These are phyloP conservation scores for Cyanoderma ruficeps DNA, from an alignment of 2,113 vertebrate species.

Conservation along the genomic window DNA sequence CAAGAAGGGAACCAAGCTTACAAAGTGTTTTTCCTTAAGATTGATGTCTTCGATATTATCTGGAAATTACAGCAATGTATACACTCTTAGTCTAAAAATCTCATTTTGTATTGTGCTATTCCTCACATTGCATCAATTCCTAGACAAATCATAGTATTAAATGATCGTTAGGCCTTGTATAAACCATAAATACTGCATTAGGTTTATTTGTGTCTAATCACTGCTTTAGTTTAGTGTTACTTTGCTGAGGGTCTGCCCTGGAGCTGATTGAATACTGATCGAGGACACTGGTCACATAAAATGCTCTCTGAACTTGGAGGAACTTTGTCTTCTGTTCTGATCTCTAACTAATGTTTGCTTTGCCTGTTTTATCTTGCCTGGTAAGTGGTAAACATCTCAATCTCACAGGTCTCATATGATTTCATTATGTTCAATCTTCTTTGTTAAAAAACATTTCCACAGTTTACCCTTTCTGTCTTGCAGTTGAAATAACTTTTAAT, in stretches of 20 bases:
- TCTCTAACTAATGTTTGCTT: background rate
- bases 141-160: background rate
- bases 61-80: background rate
- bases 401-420: background rate
- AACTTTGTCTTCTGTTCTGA: background rate
- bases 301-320: background rate
- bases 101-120: background rate
- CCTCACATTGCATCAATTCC: background rate
- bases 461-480: background rate
- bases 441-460: background rate
- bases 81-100: background rate
- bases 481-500: conserved; percentile 18
- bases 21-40: background rate
- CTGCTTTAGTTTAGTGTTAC: background rate
- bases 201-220: background rate
- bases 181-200: background rate
- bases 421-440: background rate
- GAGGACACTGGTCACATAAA: background rate
- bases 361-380: background rate
- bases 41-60: background rate
- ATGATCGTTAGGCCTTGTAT: background rate
- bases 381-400: background rate
- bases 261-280: background rate
- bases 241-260: background rate
- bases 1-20: background rate